Percentiles rank a stretch among this genome's conserved stretches.
Conservation (phyloP, 2,113 vertebrate genomes). For the Spizaetus ornatus region DNA sequence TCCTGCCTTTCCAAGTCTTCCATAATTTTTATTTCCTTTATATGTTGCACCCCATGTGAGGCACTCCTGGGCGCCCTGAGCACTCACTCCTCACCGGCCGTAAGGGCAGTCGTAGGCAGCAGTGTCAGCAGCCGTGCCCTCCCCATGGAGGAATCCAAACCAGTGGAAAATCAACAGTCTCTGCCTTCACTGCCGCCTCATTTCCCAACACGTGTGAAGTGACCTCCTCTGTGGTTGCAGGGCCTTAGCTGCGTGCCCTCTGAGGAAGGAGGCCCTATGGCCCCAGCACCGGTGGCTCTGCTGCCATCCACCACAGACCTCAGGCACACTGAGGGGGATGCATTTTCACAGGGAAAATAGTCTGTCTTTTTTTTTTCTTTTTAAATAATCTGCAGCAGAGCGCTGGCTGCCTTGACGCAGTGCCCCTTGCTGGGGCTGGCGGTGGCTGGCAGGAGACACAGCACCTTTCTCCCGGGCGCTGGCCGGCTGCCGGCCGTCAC, state of each 20-base stretch:
- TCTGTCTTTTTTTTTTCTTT: too few relatives aligned
- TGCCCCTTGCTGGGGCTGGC: too few relatives aligned
- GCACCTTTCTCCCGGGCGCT: not conserved
- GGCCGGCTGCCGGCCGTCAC: fast-evolving
- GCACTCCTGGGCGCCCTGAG: fast-evolving
- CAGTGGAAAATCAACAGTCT: not conserved
- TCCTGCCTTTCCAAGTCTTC: not conserved
- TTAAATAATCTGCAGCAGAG: not conserved
- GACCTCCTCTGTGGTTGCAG: not conserved
- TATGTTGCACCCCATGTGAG: fast-evolving
- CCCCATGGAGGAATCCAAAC: not conserved
- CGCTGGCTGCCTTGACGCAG: not conserved
- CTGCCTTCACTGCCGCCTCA: not conserved
- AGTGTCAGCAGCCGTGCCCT: not conserved
- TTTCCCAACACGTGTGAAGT: fast-evolving
- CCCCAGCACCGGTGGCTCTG: not conserved
- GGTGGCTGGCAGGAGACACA: not conserved
- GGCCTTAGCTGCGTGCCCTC: not conserved
- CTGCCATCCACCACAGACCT: not conserved
- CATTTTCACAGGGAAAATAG: not conserved
- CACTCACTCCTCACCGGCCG: fast-evolving
- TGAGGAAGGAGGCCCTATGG: not conserved
- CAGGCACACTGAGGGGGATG: not conserved
- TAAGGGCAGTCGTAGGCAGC: too few relatives aligned
- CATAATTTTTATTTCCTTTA: fast-evolving